Base-by-base conservation (phyloP, 2,113 vertebrate genomes). In the Alligator sinensis region DNA sequence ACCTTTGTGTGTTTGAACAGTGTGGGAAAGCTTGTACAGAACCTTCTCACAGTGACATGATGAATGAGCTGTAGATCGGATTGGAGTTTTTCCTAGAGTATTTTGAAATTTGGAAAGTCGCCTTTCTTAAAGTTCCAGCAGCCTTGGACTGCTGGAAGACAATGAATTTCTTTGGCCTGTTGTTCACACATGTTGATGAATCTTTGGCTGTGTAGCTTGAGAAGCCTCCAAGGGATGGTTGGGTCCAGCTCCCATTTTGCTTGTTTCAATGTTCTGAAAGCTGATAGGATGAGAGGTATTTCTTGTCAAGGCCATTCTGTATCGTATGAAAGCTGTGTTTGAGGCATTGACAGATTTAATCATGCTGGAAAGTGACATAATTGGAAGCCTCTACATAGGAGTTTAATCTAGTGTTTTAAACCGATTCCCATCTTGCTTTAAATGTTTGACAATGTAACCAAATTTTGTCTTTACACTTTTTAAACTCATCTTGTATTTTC, bases 361-460 rank as follows among this genome's bases (percentile, higher is more conserved):
- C 61, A 11, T 62, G 38, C 1, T 59, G 18, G 75, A 17, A 15
- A 13, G 11, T 1, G 55, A 3, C 1, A 0, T 0, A 3, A 1
- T 74, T 57, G 60, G 2, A 1, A 24, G 28, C 5, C n/a, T 77
- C 3, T 0, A 2, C 3, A 0, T 21, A 34, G 28, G 47, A 4
- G 80, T 17, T 19, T 30, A 38, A 38, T 11, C 30, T 24, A 5
- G 14, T 27, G 59, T 34, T 34, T 34, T 5, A 18, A 27, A 6
- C 75, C 4, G 12, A 28, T 47, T 12, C 55, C 85, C 64, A 1
- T 72, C 11, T 82, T 88, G 78, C 78, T 0, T 1, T 5, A 7
- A 7, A 57, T 1, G 54, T 94, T 96, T 94, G 66, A 93, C 91
- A 96, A 93, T 61, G 4, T 83, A 85, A 2, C 84, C 66, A 86